These are phyloP conservation scores for Dexiosoma caninum DNA, from an alignment of 2,888 invertebrate species.

Conservation along the genomic window DNA sequence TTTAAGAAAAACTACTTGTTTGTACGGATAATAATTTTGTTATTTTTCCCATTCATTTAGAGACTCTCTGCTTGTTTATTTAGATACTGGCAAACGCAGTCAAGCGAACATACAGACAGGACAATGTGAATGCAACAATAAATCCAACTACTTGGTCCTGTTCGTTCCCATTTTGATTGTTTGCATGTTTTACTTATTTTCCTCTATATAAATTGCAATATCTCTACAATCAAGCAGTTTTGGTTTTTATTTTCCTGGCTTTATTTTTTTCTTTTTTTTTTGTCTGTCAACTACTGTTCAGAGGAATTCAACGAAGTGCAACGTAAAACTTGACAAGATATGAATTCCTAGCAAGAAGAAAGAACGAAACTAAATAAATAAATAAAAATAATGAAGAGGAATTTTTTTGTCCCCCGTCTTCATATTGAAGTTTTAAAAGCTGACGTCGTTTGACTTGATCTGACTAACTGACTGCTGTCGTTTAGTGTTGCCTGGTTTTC, in stretches of 20 bases:
- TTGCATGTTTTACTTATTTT: neutral
- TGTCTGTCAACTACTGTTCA: neutral
- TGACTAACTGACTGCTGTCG: constrained; percentile 1
- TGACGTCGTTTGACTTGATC: neutral
- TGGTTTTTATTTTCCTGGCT: too few species aligned
- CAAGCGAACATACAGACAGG: neutral
- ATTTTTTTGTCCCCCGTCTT: neutral
- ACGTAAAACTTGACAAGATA: constrained; percentile 28
- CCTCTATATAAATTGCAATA: neutral
- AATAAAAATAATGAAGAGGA: constrained; percentile 14
- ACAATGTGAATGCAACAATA: constrained; percentile 3
- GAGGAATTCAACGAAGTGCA: constrained; percentile 11
- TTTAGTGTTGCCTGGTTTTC: neutral
- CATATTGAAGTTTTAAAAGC: constrained; percentile 9
- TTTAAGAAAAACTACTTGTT: neutral
- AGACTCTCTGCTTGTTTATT: neutral
- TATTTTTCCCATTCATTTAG: neutral
- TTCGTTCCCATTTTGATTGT: neutral
- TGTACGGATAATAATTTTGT: neutral
- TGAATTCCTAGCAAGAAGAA: neutral
- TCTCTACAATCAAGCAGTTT: neutral
- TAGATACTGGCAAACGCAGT: neutral
- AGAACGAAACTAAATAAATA: neutral
- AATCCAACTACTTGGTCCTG: neutral
- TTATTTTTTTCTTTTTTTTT: too few species aligned